Percentiles rank a stretch among this genome's conserved stretches.
Conservation (phyloP, 2,888 invertebrate species). For the Chouioia cunea region DNA sequence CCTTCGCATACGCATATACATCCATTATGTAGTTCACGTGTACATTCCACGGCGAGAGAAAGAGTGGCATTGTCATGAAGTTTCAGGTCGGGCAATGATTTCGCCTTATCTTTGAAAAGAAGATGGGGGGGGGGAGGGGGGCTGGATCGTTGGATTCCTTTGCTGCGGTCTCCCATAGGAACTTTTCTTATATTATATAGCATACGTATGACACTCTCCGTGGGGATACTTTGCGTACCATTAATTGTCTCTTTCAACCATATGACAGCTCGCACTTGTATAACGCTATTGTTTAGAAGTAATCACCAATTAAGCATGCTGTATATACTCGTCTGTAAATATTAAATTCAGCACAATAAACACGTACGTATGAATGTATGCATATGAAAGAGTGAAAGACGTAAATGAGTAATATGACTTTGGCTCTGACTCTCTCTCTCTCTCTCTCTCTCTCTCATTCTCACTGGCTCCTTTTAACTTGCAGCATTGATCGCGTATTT, state of each 20-base stretch:
- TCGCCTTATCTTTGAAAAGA: slow-evolving; percentile 57
- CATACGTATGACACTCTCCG: slow-evolving; percentile 51
- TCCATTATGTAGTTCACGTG: not conserved
- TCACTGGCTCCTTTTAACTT: slow-evolving; percentile 48
- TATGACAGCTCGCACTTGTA: slow-evolving; percentile 59
- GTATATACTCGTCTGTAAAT: too few relatives aligned
- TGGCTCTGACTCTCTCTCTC: slow-evolving; percentile 52
- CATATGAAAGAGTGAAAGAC: slow-evolving; percentile 48
- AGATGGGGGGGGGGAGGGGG: too few relatives aligned
- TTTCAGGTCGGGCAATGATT: slow-evolving; percentile 49
- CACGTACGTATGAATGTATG: slow-evolving; percentile 51
- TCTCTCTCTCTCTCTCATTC: slow-evolving; percentile 52
- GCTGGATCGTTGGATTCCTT: too few relatives aligned
- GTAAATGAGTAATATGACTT: slow-evolving; percentile 67
- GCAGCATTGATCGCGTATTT: not conserved
- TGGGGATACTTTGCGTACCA: slow-evolving; percentile 54
- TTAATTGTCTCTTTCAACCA: slow-evolving; percentile 65
- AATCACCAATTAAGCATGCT: slow-evolving; percentile 51
- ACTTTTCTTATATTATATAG: slow-evolving; percentile 3
- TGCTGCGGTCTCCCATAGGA: slow-evolving; percentile 47
- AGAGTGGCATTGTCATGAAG: slow-evolving; percentile 32
- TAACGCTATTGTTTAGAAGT: slow-evolving; percentile 53
- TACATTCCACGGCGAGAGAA: slow-evolving; percentile 11
- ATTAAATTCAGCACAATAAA: slow-evolving; percentile 12
- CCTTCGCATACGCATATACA: too few relatives aligned